These are phyloP conservation scores for Drosophila orena DNA, from an alignment of 1,140 invertebrate species.

Conservation along the genomic window DNA sequence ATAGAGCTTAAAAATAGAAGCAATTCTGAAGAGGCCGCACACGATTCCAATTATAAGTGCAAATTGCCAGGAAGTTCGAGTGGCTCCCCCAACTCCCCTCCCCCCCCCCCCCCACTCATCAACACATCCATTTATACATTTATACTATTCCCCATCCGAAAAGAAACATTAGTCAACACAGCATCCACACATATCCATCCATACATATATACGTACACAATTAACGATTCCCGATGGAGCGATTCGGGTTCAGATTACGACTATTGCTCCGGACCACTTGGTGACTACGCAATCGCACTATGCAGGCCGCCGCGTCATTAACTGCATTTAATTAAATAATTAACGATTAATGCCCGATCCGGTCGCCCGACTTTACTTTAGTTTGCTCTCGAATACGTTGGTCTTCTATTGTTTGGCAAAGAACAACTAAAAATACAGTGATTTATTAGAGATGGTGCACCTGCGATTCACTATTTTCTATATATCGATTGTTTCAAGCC, in stretches of 20 bases:
- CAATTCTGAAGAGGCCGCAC: background rate
- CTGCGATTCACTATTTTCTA: background rate
- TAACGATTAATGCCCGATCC: background rate
- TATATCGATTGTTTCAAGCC: background rate
- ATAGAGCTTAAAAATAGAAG: slow-evolving; percentile 38
- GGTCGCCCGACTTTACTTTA: background rate
- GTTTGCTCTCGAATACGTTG: background rate
- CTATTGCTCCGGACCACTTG: slow-evolving; percentile 20
- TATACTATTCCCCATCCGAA: too few species aligned
- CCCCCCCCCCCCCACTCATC: too few species aligned
- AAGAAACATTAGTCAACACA: too few species aligned
- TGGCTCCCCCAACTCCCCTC: too few species aligned
- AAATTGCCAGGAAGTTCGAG: slow-evolving; percentile 21
- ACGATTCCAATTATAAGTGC: slow-evolving; percentile 24
- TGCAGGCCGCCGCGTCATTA: slow-evolving; percentile 11
- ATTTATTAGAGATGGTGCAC: slow-evolving; percentile 1
- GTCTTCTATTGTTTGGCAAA: slow-evolving; percentile 26
- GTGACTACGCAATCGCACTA: slow-evolving; percentile 2
- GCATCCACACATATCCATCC: too few species aligned
- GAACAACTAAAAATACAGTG: slow-evolving; percentile 19
- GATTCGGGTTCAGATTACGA: slow-evolving; percentile 9
- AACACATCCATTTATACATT: too few species aligned
- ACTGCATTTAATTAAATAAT: slow-evolving; percentile 33
- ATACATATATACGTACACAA: background rate
- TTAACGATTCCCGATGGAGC: slow-evolving; percentile 31